A percentile compares a stretch with the other conserved stretches of the same genome.
These are phyloP conservation scores for Pristionchus entomophagus DNA, from an alignment of 2,888 invertebrate species.

Conservation along the genomic window DNA sequence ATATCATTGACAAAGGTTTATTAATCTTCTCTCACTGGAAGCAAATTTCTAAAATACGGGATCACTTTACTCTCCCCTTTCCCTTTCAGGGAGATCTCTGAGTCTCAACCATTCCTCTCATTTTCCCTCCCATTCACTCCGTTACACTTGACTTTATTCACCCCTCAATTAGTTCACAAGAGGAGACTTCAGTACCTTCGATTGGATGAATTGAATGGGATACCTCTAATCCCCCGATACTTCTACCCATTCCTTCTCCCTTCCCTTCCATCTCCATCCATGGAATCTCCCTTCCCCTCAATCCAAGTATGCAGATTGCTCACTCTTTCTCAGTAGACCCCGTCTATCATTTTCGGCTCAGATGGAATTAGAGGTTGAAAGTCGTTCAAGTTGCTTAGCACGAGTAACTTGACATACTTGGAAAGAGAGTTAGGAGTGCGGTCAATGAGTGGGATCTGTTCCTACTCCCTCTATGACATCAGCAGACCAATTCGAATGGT, in stretches of 20 bases:
- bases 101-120: neutral
- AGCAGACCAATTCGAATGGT: neutral
- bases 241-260: conserved; percentile 14
- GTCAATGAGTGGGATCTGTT: neutral
- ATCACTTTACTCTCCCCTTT: neutral
- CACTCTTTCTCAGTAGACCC: neutral
- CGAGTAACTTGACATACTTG: conserved; percentile 12
- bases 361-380: neutral
- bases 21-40: too few species aligned
- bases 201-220: neutral
- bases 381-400: neutral
- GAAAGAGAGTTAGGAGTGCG: neutral
- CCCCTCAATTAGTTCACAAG: conserved; percentile 28
- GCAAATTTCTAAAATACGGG: too few species aligned
- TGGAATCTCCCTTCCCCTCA: too few species aligned
- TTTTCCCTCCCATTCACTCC: neutral
- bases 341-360: conserved; percentile 24
- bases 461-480: neutral
- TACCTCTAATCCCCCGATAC: neutral
- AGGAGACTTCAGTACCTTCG: neutral
- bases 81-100: neutral
- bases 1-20: too few species aligned
- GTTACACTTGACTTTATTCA: conserved; percentile 13
- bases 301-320: neutral
- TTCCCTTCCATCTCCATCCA: too few species aligned